Evolutionary conservation across 2,797 vertebrate species (phyloP).

Genomic region (Galaxias olidus): DNA sequence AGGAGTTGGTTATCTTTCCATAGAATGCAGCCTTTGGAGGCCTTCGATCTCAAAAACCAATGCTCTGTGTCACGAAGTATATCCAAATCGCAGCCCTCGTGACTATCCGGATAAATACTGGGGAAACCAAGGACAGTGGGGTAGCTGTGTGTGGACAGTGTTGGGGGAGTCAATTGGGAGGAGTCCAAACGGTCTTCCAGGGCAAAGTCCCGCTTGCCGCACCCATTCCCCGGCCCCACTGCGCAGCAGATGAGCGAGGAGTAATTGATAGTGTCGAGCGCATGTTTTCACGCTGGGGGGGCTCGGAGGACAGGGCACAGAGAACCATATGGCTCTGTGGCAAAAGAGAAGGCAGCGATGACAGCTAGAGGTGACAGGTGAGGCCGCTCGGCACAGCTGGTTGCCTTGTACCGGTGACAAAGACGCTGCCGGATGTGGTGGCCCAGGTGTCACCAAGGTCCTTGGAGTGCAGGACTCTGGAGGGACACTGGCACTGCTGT

Average conservation of each 20-base stretch:
- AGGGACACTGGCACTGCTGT: background rate
- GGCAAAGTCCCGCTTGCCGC: background rate
- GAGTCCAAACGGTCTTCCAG: no score
- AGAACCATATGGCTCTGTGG: background rate
- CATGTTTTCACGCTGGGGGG: conserved; percentile 6
- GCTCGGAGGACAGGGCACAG: no score
- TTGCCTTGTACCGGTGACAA: background rate
- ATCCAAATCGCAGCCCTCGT: no score
- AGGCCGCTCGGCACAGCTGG: conserved; percentile 17
- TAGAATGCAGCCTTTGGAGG: no score
- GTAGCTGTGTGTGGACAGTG: no score
- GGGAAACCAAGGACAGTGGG: no score
- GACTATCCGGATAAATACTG: no score
- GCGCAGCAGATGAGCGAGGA: background rate
- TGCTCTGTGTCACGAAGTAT: no score
- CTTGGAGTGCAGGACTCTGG: background rate
- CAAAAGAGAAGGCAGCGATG: background rate
- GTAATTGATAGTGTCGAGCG: conserved; percentile 12
- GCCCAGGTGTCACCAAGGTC: background rate
- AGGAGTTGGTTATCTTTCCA: no score
- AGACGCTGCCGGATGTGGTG: background rate
- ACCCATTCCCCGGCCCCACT: background rate
- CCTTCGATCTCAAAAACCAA: no score
- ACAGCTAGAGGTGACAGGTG: conserved; percentile 12
- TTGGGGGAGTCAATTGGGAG: no score